Conservation (phyloP, 2,113 vertebrate species). For the Callaeas wilsoni region DNA sequence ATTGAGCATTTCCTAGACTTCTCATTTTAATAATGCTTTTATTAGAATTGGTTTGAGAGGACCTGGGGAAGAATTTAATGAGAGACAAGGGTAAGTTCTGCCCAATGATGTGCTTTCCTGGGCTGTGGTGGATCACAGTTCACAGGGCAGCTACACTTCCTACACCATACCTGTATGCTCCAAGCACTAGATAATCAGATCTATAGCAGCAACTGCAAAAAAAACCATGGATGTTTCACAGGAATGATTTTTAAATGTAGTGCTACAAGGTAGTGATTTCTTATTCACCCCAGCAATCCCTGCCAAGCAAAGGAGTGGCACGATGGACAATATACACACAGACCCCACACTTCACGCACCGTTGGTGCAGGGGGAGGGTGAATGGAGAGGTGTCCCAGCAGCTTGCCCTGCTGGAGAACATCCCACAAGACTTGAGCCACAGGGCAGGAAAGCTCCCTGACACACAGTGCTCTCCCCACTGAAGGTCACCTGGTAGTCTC, state of each 20-base stretch:
- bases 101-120: neutral
- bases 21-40: neutral
- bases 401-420: neutral
- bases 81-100: neutral
- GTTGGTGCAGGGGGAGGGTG: neutral
- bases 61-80: neutral
- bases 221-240: neutral
- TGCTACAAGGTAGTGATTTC: neutral
- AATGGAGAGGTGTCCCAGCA: neutral
- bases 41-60: neutral
- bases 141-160: neutral
- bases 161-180: neutral
- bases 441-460: neutral
- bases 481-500: conserved; percentile 25
- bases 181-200: neutral
- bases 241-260: neutral
- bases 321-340: neutral
- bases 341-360: neutral
- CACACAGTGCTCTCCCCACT: neutral
- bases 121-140: neutral
- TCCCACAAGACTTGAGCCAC: neutral
- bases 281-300: neutral
- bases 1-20: neutral
- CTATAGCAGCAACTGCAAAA: neutral
- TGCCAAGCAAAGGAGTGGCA: neutral